Percentiles rank a stretch among this genome's conserved stretches.
phyloP scores from a whole-genome alignment of 2,113 vertebrate genomes.

The Lasiurus borealis region DNA sequence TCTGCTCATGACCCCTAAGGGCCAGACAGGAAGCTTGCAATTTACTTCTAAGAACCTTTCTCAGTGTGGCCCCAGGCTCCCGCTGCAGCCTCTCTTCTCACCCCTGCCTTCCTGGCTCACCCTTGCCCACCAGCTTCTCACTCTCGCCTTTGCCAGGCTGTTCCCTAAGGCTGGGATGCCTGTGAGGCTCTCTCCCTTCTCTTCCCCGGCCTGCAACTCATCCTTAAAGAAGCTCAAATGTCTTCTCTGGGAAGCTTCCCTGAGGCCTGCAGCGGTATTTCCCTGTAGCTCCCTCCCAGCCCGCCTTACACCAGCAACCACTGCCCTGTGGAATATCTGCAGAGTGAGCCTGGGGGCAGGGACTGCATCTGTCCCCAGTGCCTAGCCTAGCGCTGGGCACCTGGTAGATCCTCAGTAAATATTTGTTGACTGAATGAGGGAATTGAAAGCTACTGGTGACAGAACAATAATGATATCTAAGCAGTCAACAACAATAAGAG shows the following conservation, averaged over 20 bases:
- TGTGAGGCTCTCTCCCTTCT: not conserved
- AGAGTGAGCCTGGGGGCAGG: not conserved
- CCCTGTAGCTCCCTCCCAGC: not conserved
- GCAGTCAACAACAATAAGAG: not conserved
- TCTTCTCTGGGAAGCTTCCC: not conserved
- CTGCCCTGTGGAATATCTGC: not conserved
- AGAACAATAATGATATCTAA: not conserved
- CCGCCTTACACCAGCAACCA: not conserved
- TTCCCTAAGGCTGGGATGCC: slow-evolving; percentile 2
- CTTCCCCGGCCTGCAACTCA: not conserved
- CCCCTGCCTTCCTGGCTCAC: not conserved
- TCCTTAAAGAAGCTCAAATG: slow-evolving; percentile 16
- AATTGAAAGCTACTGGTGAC: not conserved
- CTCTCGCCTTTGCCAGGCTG: not conserved
- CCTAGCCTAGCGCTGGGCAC: not conserved
- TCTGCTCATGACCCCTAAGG: slow-evolving; percentile 23
- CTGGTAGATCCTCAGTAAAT: not conserved
- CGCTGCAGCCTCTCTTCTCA: not conserved
- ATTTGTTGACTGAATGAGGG: not conserved
- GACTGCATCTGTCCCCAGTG: not conserved
- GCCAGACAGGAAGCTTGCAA: slow-evolving; percentile 44
- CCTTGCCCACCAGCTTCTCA: not conserved
- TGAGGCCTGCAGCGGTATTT: not conserved
- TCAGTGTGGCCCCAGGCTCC: not conserved
- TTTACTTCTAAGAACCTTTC: slow-evolving; percentile 39